Evolutionary conservation across 2,888 invertebrate genomes (phyloP).

Genomic region (Xestia ashworthii): DNA sequence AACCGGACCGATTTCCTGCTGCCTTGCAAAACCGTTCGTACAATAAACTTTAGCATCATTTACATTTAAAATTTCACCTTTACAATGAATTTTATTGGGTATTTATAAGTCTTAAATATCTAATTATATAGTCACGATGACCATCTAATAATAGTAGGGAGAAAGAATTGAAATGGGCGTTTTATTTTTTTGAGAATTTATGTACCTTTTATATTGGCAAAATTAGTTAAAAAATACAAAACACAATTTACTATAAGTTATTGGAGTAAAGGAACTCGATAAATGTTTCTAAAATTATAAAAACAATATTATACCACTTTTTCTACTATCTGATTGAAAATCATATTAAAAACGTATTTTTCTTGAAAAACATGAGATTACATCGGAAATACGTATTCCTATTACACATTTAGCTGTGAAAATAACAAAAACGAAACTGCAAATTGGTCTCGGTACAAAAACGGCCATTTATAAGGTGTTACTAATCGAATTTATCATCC

Average conservation of each 20-base stretch:
- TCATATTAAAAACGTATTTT: conserved; percentile 31
- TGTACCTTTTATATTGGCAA: not conserved
- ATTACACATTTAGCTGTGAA: not conserved
- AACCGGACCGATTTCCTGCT: conserved; percentile 81
- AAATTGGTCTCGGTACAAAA: conserved; percentile 15
- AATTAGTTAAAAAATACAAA: not conserved
- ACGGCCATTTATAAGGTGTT: not conserved
- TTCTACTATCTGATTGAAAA: not conserved
- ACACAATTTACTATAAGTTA: not conserved
- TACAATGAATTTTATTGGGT: conserved; percentile 41
- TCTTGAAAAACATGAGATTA: conserved; percentile 7
- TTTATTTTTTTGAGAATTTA: conserved; percentile 11
- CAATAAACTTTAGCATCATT: conserved; percentile 63
- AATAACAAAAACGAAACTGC: conserved; percentile 9
- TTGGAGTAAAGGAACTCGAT: not conserved
- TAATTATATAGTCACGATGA: conserved; percentile 37
- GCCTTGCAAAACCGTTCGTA: conserved; percentile 58
- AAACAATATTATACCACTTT: not conserved
- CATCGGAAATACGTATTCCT: not conserved
- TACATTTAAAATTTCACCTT: conserved; percentile 61
- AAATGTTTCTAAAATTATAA: not conserved
- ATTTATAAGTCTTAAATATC: conserved; percentile 42
- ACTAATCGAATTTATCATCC: conserved; percentile 15
- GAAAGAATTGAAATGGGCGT: conserved; percentile 18
- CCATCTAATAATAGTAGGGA: conserved; percentile 29